Evolutionary conservation across 2,888 invertebrate genomes (phyloP), one percentile per base, ranked within the genome.

Genomic region (Macrophya alboannulata): DNA sequence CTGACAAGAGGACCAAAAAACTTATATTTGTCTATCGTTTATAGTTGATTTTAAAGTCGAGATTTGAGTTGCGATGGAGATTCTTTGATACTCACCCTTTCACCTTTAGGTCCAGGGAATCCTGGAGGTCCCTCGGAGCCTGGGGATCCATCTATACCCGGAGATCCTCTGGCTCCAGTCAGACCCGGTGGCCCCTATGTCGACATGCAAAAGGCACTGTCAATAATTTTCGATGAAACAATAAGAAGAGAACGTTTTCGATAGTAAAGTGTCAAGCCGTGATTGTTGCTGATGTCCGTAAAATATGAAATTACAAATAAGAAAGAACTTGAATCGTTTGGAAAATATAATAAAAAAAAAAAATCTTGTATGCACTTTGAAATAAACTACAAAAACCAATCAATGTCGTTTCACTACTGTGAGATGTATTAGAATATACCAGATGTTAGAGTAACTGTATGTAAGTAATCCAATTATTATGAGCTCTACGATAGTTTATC

Each of bases 111-210:
- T n/a, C 93, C 93, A 6, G 89, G 85, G 5, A 89, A 88, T n/a
- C 95, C 94, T 48, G 93, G 91, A 25, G 90, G 90, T 68, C 96
- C 95, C 0, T 89, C 88, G 10, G 91, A 86, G 68, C 94, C 94
- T 85, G 91, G 92, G 31, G 90, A 90, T 37, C 95, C 95, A 45
- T 93, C 91, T 17, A 91, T 91, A 59, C 95, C 95, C 88, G 92
- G 90, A 25, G 91, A 87, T 76, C 94, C 94, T 87, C 92, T 91
- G 15, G 93, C 90, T 40, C 94, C 94, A 10, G 93, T 93, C 37
- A 93, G 88, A 43, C 95, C 95, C 89, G 93, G 92, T 8, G 92
- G 88, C 37, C 95, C 95, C 88, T 94, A 89, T 4, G 90, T 87
- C 59, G 62, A 45, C 31, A 48, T 37, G 48, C 48, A 65, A 51